Conservation (phyloP, 2,113 vertebrate genomes). For the Elachura formosa region DNA sequence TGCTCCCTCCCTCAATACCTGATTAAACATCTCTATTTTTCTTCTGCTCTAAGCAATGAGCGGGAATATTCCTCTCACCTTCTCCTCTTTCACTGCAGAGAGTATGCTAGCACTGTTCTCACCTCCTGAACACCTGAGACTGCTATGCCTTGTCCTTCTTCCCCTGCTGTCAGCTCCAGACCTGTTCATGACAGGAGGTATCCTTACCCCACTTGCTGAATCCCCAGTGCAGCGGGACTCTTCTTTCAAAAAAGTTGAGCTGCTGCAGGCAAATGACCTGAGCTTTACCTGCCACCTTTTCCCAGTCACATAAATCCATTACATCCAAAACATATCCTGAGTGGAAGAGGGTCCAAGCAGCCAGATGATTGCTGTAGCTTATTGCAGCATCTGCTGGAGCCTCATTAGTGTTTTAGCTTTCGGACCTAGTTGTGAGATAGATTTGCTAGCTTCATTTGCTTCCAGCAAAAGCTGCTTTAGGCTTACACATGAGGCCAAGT, state of each 20-base stretch:
- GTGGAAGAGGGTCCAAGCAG: not conserved
- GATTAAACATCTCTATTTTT: not conserved
- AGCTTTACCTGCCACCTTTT: not conserved
- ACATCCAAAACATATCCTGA: not conserved
- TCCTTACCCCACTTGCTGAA: not conserved
- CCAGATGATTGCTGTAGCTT: not conserved
- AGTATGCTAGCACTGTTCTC: not conserved
- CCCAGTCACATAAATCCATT: not conserved
- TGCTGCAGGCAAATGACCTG: not conserved
- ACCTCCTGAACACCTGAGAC: not conserved
- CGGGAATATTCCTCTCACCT: not conserved
- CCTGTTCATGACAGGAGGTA: not conserved
- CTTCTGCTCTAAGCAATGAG: not conserved
- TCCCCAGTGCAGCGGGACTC: not conserved
- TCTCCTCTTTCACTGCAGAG: not conserved
- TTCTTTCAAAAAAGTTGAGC: not conserved
- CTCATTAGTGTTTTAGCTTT: slow-evolving; percentile 12
- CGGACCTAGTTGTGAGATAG: not conserved
- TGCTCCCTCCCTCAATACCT: not conserved
- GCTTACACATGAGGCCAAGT: not conserved
- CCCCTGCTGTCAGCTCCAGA: not conserved
- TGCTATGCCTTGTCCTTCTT: not conserved
- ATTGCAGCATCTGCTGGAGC: not conserved
- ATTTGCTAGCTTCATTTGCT: slow-evolving; percentile 23
- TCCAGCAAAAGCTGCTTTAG: slow-evolving; percentile 39